Percentiles rank a stretch among this genome's conserved stretches.
Evolutionary conservation across 64 coral and sea anemone genomes (phyloP).

Genomic region (Cladopsammia gracilis): DNA sequence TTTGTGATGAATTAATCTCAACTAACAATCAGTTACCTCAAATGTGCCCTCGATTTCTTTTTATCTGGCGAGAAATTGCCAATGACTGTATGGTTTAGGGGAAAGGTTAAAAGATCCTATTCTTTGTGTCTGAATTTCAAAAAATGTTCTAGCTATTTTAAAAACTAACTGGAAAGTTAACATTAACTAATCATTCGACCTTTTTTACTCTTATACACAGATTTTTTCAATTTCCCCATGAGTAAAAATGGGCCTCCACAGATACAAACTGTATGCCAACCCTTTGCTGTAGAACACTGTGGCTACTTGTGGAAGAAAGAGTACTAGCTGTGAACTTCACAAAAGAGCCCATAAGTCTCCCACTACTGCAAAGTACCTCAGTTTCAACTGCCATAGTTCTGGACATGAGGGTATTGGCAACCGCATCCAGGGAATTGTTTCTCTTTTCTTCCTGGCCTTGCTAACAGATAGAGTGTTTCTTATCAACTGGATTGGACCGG

Average conservation of each 20-base stretch:
- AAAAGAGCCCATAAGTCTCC: not conserved
- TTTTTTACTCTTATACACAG: too few species aligned
- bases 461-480: slow-evolving; percentile 48
- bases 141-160: too few species aligned
- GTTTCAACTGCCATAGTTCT: not conserved
- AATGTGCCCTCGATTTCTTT: too few species aligned
- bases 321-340: slow-evolving; percentile 29
- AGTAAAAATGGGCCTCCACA: not conserved
- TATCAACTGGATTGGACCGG: slow-evolving; percentile 56
- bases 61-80: too few species aligned
- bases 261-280: not conserved
- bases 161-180: too few species aligned
- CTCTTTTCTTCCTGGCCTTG: slow-evolving; percentile 47
- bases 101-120: too few species aligned
- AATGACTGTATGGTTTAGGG: too few species aligned
- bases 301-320: slow-evolving; percentile 9
- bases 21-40: too few species aligned
- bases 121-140: too few species aligned
- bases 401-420: slow-evolving; percentile 47
- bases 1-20: too few species aligned
- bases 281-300: not conserved
- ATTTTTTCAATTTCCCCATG: too few species aligned
- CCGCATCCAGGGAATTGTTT: slow-evolving; percentile 14
- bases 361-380: not conserved
- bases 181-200: too few species aligned